Percentiles rank a stretch among this genome's conserved stretches.
Evolutionary conservation across 2,113 vertebrate genomes (phyloP).

Genomic region (Lophochroa leadbeateri): DNA sequence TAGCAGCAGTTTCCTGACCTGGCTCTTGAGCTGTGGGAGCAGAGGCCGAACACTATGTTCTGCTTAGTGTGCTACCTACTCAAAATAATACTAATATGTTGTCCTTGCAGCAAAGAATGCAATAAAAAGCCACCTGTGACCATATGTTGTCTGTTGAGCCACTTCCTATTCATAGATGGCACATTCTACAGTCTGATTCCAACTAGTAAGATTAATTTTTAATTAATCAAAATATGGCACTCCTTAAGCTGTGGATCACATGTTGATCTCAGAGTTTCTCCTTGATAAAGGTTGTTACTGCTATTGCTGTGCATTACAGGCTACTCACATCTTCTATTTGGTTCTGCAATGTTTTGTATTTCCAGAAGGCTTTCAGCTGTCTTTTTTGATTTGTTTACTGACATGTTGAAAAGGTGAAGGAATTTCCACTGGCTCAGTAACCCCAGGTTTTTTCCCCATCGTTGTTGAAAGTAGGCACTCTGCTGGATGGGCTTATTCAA

Average conservation of each 20-base stretch:
- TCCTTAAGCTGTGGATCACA: background rate
- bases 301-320: background rate
- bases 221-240: background rate
- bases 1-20: too few relatives aligned
- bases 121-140: background rate
- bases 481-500: background rate
- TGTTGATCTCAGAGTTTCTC: background rate
- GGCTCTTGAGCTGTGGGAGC: too few relatives aligned
- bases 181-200: background rate
- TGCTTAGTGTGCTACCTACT: too few relatives aligned
- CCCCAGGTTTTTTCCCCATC: background rate
- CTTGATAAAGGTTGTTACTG: background rate
- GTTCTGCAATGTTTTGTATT: background rate
- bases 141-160: background rate
- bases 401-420: background rate
- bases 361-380: background rate
- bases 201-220: background rate
- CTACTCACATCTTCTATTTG: background rate
- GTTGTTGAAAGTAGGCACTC: background rate
- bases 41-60: too few relatives aligned
- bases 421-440: background rate
- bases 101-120: background rate
- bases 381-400: background rate
- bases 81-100: background rate
- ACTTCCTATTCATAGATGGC: background rate